Evolutionary conservation across 2,888 invertebrate species (phyloP).

Genomic region (Carpatolechia fugitivella): DNA sequence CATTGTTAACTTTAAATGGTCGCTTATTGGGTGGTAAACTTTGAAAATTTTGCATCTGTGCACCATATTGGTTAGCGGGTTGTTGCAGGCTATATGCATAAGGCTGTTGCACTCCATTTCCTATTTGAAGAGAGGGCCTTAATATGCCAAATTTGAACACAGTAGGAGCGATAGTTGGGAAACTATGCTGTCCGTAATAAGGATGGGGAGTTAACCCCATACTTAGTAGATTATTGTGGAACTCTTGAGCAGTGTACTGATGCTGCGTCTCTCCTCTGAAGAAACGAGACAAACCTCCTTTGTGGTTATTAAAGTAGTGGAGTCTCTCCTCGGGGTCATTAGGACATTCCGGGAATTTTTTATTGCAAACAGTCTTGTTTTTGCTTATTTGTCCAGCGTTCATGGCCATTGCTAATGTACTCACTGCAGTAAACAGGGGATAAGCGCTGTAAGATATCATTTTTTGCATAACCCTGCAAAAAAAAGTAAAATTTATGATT

Average conservation of each 20-base stretch:
- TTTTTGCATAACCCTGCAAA: background rate
- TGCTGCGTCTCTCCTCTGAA: constrained; percentile 72
- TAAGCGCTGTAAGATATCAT: no score
- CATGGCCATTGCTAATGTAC: background rate
- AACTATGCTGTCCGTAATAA: background rate
- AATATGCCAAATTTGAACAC: background rate
- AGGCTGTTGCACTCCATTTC: background rate
- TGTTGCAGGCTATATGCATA: background rate
- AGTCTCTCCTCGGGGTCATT: constrained; percentile 85
- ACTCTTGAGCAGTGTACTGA: background rate
- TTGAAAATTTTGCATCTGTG: background rate
- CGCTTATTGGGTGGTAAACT: background rate
- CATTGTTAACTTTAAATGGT: background rate
- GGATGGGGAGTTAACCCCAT: background rate
- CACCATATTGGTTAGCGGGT: background rate
- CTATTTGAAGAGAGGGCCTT: background rate
- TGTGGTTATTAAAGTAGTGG: constrained; percentile 90
- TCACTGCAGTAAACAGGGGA: background rate
- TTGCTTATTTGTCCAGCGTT: background rate
- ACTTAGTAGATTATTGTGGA: background rate
- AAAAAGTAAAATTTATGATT: background rate
- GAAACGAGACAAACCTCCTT: constrained; percentile 91
- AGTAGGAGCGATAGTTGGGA: no score
- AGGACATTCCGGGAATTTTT: constrained; percentile 87
- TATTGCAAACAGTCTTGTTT: constrained; percentile 59